Conservation (phyloP, 2,797 vertebrate genomes). For the Hypotaenidia philippensis region DNA sequence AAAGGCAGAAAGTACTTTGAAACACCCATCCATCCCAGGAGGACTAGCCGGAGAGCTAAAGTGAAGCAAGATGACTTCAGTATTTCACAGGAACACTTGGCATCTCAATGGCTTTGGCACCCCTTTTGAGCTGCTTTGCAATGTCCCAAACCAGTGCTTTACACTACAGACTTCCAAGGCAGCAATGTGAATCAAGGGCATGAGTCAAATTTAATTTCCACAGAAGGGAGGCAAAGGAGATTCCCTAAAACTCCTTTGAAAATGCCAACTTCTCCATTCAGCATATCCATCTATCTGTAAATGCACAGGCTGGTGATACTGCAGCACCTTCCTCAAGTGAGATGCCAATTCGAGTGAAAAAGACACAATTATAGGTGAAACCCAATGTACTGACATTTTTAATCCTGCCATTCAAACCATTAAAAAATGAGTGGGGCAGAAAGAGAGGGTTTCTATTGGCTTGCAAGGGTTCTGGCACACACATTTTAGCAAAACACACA, state of each 20-base stretch:
- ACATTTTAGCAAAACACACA: not conserved
- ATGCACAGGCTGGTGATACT: not conserved
- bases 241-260: not conserved
- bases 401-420: not conserved
- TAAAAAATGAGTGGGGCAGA: not conserved
- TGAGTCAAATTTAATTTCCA: not conserved
- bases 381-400: not conserved
- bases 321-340: not conserved
- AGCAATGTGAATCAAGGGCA: not conserved
- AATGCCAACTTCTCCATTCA: not conserved
- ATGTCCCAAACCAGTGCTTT: not conserved
- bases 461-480: not conserved
- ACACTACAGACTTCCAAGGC: not conserved
- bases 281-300: not conserved
- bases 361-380: not conserved
- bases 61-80: not conserved
- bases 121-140: accelerated
- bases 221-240: not conserved
- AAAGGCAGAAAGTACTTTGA: not conserved
- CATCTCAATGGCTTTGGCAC: not conserved
- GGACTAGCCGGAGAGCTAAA: not conserved
- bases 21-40: not conserved
- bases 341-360: not conserved
- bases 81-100: not conserved
- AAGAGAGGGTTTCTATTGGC: not conserved